Base-by-base conservation (phyloP, 2,888 invertebrate species). In the Tiliacea aurago region DNA sequence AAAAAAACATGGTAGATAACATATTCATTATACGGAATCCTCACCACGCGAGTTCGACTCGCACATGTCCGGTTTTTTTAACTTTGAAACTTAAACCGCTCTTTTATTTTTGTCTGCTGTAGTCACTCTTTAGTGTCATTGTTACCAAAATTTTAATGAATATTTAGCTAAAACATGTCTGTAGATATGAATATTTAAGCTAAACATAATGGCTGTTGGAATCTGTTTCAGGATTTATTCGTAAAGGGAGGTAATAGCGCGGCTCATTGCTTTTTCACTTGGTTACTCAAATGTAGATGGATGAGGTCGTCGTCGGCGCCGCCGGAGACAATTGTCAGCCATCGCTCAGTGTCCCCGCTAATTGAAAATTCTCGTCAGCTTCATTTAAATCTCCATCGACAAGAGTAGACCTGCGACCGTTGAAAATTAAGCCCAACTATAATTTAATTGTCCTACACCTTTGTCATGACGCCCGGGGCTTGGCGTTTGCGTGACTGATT, bases 211-310 rank as follows among this genome's bases (percentile, higher is more conserved):
- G 75, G 67, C 47, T 53, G 59, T 75, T 73, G 70, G 81, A 84
- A 92, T 91, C 89, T 91, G 90, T 89, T 91, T 87, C 83, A 85
- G 88, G 92, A 92, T 94, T 93, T 93, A 91, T 92, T 93, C 91
- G 91, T 92, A 91, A 94, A 93, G 92, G 92, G 90, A 93, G 93
- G 93, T 94, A 95, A 95, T 96, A 94, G 93, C 93, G 91, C 93
- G 94, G 91, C 91, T 94, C 95, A 95, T 95, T 95, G 94, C 95
- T 93, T 95, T 95, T 95, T 95, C 95, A 94, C 94, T 96, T 93
- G 93, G 94, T 94, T 95, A 93, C 94, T 87, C 95, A 95, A 95
- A 95, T 94, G 95, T 93, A 95, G 96, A 96, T 92, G 91, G 93
- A 96, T 95, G 95, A 93, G 93, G 90, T 91, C 92, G 93, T 91